Base-by-base conservation (phyloP, 2,797 vertebrate genomes). In the Cossypha polioptera region DNA sequence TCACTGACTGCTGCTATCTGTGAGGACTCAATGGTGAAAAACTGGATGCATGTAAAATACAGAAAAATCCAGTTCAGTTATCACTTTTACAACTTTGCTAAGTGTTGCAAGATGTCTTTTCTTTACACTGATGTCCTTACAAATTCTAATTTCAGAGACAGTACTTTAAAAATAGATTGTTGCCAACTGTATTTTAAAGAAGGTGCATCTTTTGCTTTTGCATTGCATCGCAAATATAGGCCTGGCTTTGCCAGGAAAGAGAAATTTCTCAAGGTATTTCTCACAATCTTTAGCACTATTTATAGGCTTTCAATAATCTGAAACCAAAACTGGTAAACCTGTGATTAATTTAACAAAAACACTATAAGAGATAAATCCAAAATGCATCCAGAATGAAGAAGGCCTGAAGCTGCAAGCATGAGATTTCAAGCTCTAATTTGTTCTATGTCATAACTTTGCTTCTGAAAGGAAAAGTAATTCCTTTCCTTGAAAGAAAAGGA, bases 101-200 rank as follows among this genome's bases (percentile, higher is more conserved):
- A 57, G 54, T 8, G 5, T 29, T 75, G 18, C 11, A 75, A 14
- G 10, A 47, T 0, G 0, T 28, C 8, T 85, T 45, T 57, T 16
- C 17, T 58, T 81, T 48, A 57, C 6, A 1, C 2, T 51, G 35
- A 14, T 8, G 12, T 88, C 8, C 10, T 77, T 72, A 40, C 16
- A 51, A 78, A 62, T 80, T 71, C 19, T 57, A 3, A 54, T 61
- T 62, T 76, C 22, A 73, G 55, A 48, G 31, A 7, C 4, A 28
- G 5, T 62, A 21, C 86, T 89, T 50, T 3, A 5, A 90, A 63
- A 77, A 45, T 8, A 11, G 3, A 0, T 50, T 88, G 3, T 74
- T 68, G 16, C 4, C 65, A 75, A n/a, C 11, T 0, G 0, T 74
- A 9, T n/a, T 80, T 90, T 66, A 53, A 29, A 50, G 53, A 57